Percentiles rank a stretch among this genome's conserved stretches.
These are phyloP conservation scores for Chaitophorus viminalis DNA, from an alignment of 2,888 invertebrate species.

Conservation along the genomic window DNA sequence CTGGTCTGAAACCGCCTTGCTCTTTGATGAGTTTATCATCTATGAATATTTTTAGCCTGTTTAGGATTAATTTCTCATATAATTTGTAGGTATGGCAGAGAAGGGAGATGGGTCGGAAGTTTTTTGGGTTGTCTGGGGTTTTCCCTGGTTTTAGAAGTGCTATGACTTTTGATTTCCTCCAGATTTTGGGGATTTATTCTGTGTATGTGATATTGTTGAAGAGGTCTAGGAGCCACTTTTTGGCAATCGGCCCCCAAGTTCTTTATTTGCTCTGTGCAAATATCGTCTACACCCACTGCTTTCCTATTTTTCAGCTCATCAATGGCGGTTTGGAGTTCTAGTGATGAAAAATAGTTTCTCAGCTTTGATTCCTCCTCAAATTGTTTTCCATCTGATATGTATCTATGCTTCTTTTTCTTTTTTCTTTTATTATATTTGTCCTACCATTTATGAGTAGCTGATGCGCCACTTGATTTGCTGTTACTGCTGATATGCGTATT, in stretches of 20 bases:
- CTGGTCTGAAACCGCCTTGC: conserved; percentile 58
- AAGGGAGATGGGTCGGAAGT: conserved; percentile 1
- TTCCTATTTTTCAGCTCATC: conserved; percentile 16
- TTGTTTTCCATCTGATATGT: too few relatives aligned
- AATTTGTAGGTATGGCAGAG: too few relatives aligned
- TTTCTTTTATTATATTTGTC: neutral
- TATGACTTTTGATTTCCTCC: conserved; percentile 9
- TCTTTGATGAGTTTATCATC: conserved; percentile 59
- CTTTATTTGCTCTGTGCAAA: conserved; percentile 21
- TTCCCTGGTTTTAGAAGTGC: conserved; percentile 15
- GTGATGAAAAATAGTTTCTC: neutral
- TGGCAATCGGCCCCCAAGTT: conserved; percentile 11
- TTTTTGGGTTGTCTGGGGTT: conserved; percentile 10
- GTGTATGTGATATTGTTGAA: conserved; percentile 17
- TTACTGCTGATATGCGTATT: conserved; percentile 8
- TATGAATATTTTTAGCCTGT: neutral
- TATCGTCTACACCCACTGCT: conserved; percentile 12
- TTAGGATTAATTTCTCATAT: conserved; percentile 18
- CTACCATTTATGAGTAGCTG: conserved; percentile 54
- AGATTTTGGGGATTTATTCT: conserved; percentile 8
- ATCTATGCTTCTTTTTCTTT: neutral
- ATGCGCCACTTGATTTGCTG: conserved; percentile 52
- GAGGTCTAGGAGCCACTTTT: conserved; percentile 14
- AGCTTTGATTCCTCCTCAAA: neutral
- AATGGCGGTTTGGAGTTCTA: conserved; percentile 11